These are phyloP conservation scores for Sebastes minor DNA, from an alignment of 2,797 vertebrate genomes.

Conservation along the genomic window DNA sequence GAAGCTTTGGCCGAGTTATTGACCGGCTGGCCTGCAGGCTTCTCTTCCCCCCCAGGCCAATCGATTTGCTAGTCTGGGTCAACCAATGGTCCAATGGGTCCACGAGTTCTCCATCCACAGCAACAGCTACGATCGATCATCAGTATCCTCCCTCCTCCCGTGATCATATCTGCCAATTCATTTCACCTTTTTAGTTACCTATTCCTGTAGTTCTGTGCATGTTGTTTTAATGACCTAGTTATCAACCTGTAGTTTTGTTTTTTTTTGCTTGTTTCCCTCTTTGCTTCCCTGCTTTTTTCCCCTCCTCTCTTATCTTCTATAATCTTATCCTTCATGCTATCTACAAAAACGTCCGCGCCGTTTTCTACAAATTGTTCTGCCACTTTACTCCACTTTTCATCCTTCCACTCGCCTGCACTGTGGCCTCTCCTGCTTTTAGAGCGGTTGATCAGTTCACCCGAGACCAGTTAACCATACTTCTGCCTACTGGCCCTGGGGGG, in stretches of 20 bases:
- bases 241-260: slow-evolving; percentile 58
- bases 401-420: slow-evolving; percentile 49
- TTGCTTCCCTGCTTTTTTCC: slow-evolving; percentile 8
- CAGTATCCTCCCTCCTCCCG: slow-evolving; percentile 35
- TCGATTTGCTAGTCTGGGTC: slow-evolving; percentile 72
- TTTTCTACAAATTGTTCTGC: slow-evolving; percentile 17
- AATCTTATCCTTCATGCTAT: background rate
- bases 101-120: slow-evolving; percentile 41
- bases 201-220: slow-evolving; percentile 52
- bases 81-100: slow-evolving; percentile 37
- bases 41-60: slow-evolving; percentile 48
- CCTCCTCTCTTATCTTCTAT: background rate
- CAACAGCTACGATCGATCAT: slow-evolving; percentile 45
- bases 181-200: slow-evolving; percentile 54
- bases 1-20: slow-evolving; percentile 55
- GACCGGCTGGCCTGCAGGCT: slow-evolving; percentile 60
- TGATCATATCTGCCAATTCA: slow-evolving; percentile 46
- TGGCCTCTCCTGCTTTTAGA: slow-evolving; percentile 76
- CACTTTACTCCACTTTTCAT: slow-evolving; percentile 14
- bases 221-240: slow-evolving; percentile 54
- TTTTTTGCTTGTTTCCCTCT: slow-evolving; percentile 30
- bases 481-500: slow-evolving; percentile 75
- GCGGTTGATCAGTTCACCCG: slow-evolving; percentile 68
- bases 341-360: background rate
- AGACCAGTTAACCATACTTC: slow-evolving; percentile 81